A percentile compares a stretch with the other conserved stretches of the same genome.
Evolutionary conservation across 1,140 invertebrate genomes (phyloP).

Genomic region (Cotesia chilonis): DNA sequence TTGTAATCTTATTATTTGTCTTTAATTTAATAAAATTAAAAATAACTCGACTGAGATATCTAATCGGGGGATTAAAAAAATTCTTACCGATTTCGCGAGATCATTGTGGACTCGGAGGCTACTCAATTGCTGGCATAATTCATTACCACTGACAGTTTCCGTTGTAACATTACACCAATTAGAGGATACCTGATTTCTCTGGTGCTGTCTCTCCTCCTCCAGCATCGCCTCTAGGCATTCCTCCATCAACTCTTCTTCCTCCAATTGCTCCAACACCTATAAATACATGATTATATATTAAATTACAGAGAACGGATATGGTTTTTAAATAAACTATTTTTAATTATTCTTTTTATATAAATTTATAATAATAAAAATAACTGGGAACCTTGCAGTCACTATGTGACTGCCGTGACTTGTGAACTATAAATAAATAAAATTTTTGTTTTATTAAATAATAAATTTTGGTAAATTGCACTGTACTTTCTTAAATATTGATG

Average conservation of each 20-base stretch:
- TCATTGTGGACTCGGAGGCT: slow-evolving; percentile 63
- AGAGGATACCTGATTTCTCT: slow-evolving; percentile 61
- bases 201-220: slow-evolving; percentile 70
- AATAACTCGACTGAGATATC: slow-evolving; percentile 37
- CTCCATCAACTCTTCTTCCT: slow-evolving; percentile 87
- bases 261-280: slow-evolving; percentile 83
- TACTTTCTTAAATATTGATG: too few species aligned
- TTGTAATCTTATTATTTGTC: slow-evolving; percentile 36
- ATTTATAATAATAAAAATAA: too few species aligned
- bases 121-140: slow-evolving; percentile 62
- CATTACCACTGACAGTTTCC: slow-evolving; percentile 56
- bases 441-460: too few species aligned
- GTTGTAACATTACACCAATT: slow-evolving; percentile 60
- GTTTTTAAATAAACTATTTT: too few species aligned
- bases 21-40: slow-evolving; percentile 33
- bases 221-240: slow-evolving; percentile 86
- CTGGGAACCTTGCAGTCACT: too few species aligned
- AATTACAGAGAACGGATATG: too few species aligned
- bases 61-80: slow-evolving; percentile 37
- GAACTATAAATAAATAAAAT: too few species aligned
- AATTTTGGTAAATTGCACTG: too few species aligned
- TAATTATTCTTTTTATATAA: too few species aligned
- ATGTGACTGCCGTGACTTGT: too few species aligned
- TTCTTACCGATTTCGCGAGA: slow-evolving; percentile 65
- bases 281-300: slow-evolving; percentile 28